phyloP scores from a whole-genome alignment of 2,113 vertebrate genomes.

The Grus americana region DNA sequence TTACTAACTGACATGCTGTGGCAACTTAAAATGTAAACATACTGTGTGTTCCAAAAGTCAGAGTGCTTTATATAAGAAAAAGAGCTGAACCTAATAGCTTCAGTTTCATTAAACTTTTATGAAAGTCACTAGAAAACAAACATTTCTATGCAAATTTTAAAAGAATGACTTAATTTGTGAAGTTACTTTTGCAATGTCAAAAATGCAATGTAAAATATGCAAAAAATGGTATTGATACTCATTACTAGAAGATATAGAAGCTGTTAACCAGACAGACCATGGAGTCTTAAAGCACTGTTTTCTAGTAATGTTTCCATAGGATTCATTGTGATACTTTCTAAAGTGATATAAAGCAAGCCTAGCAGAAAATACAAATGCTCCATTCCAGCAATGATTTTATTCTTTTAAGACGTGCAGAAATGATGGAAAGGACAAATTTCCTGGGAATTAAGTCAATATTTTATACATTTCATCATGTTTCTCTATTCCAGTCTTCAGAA shows the following conservation, averaged over 20 bases:
- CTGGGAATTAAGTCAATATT: constrained; percentile 18
- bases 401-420: not conserved
- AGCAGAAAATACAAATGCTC: not conserved
- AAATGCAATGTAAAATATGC: constrained; percentile 17
- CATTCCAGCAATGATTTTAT: not conserved
- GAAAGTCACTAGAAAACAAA: constrained; percentile 58
- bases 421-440: not conserved
- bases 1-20: constrained; percentile 69
- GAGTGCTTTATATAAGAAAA: not conserved
- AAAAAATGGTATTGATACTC: constrained; percentile 6
- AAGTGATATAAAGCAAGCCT: constrained; percentile 1
- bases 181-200: constrained; percentile 33
- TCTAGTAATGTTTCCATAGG: not conserved
- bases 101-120: constrained; percentile 57
- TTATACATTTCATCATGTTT: not conserved
- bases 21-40: constrained; percentile 64
- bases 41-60: not conserved
- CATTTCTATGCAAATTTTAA: constrained; percentile 61
- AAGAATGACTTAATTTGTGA: constrained; percentile 39
- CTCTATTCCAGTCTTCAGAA: not conserved
- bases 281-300: not conserved
- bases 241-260: not conserved
- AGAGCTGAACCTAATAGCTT: constrained; percentile 23
- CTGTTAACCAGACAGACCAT: not conserved
- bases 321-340: constrained; percentile 25